phyloP scores from a whole-genome alignment of 2,888 invertebrate species.

The Carpatolechia fugitivella region DNA sequence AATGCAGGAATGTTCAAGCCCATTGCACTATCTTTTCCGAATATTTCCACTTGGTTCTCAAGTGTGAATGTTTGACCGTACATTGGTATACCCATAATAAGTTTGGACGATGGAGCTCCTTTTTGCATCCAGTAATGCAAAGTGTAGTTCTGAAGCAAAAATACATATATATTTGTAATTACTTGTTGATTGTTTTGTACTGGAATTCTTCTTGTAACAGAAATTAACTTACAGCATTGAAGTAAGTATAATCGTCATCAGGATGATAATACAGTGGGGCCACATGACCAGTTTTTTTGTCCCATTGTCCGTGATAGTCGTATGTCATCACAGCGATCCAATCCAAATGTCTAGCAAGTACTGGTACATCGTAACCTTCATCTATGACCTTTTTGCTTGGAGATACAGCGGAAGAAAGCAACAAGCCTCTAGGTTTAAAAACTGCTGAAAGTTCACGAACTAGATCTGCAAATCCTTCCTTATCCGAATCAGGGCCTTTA shows the following conservation, averaged over 20 bases:
- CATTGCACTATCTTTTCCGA: conserved; percentile 20
- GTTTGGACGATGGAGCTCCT: conserved; percentile 88
- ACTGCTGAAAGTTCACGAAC: conserved; percentile 85
- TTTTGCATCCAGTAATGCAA: conserved; percentile 93
- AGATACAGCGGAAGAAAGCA: conserved; percentile 91
- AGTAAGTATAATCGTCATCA: conserved; percentile 88
- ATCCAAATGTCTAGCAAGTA: conserved; percentile 86
- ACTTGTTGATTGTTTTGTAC: neutral
- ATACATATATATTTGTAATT: neutral
- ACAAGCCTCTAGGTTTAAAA: conserved; percentile 82
- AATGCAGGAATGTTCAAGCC: conserved; percentile 88
- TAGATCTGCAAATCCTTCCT: conserved; percentile 86
- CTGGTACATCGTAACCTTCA: conserved; percentile 89
- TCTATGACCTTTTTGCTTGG: conserved; percentile 94
- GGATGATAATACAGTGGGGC: conserved; percentile 91
- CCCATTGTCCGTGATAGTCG: conserved; percentile 95
- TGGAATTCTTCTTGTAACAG: no score
- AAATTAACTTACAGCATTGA: conserved; percentile 85
- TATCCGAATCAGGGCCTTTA: conserved; percentile 91
- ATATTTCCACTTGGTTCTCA: neutral
- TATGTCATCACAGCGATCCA: conserved; percentile 97
- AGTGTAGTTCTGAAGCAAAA: conserved; percentile 85
- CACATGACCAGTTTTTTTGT: conserved; percentile 93
- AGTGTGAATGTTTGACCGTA: conserved; percentile 91
- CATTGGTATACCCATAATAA: conserved; percentile 93